Percentiles rank a stretch among this genome's conserved stretches.
phyloP scores from a whole-genome alignment of 2,797 vertebrate genomes.

The Xiphophorus birchmanni region DNA sequence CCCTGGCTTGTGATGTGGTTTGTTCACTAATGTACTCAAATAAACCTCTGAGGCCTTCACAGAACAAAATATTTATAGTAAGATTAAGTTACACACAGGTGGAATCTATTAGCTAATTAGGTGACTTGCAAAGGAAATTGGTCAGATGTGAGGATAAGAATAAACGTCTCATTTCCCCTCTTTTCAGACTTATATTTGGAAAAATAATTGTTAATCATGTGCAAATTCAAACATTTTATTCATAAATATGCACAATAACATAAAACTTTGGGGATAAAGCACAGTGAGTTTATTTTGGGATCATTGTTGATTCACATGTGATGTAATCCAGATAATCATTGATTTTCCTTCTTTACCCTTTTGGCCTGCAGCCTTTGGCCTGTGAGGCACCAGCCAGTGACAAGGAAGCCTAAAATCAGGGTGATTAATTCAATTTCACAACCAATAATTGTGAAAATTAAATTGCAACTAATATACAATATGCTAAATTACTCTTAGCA shows the following conservation, averaged over 20 bases:
- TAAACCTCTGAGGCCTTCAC: neutral
- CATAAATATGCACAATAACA: neutral
- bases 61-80: too few relatives aligned
- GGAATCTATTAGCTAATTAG: too few relatives aligned
- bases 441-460: neutral
- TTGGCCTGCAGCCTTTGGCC: constrained; percentile 4
- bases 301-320: neutral
- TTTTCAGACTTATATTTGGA: neutral
- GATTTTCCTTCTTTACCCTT: neutral
- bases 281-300: neutral
- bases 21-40: neutral
- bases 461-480: neutral
- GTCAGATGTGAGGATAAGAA: neutral
- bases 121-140: neutral
- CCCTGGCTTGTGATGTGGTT: neutral
- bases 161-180: neutral
- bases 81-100: too few relatives aligned
- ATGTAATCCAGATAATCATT: neutral
- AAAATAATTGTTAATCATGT: neutral
- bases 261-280: neutral
- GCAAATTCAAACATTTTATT: neutral
- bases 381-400: neutral
- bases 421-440: neutral
- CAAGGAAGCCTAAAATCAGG: neutral
- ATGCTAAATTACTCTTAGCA: neutral